Base-by-base conservation (phyloP, 1,140 invertebrate species). In the Aradophagus sp. region DNA sequence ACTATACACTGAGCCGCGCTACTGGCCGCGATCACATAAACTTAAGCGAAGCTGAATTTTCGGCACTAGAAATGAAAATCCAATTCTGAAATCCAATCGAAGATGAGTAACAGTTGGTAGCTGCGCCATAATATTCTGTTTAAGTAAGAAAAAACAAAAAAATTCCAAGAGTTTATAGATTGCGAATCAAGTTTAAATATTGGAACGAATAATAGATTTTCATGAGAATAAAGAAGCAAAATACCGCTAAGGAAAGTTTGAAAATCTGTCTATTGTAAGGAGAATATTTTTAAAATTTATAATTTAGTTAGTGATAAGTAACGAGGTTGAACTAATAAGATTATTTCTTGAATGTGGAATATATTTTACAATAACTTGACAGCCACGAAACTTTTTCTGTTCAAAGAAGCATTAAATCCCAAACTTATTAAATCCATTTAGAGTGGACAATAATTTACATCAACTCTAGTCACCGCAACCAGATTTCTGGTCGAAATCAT, bases 401-500 rank as follows among this genome's bases (percentile, higher is more conserved):
- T n/a, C n/a, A n/a, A n/a, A n/a, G n/a, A n/a, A 13, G n/a, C n/a
- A n/a, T n/a, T n/a, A n/a, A n/a, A n/a, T n/a, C n/a, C n/a, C 6
- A 31, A 20, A 20, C 14, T 5, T 8, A 31, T 56, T 47, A 20
- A 52, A 23, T 34, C 10, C 12, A 39, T 45, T 55, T 26, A 36
- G 10, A 16, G 3, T 1, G 8, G 26, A 50, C 44, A 56, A 35
- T 66, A 56, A 58, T 45, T 67, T 59, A 38, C 23, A 61, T 34
- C 20, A 39, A 47, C 26, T 53, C 10, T 55, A 39, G 65, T 68
- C 34, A 68, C 36, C 20, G 35, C 55, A 59, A 68, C 53, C 65
- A 68, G 55, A 68, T 59, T 67, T 55, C 38, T 68, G 65, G 65
- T 59, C 29, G 48, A 68, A 68, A 61, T 68, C 47, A 53, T 59